Evolutionary conservation across 2,888 invertebrate genomes (phyloP).

Genomic region (Caenorhabditis parvicauda): DNA sequence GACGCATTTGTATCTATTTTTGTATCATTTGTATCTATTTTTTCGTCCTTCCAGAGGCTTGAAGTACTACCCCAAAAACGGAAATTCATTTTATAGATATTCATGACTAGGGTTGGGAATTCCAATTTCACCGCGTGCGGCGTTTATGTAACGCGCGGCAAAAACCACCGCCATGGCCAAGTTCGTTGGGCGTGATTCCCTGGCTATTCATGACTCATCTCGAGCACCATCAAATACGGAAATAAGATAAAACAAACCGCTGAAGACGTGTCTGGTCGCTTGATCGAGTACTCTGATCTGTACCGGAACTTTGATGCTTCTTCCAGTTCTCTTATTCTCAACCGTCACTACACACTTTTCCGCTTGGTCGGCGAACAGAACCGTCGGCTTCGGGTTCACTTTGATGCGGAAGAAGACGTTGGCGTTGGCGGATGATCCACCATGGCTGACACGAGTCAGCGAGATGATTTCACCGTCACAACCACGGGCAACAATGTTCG

Average conservation of each 20-base stretch:
- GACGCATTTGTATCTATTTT: no score
- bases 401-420: constrained; percentile 30
- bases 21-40: no score
- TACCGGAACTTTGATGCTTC: constrained; percentile 30
- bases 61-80: no score
- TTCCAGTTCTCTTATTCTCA: constrained; percentile 28
- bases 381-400: constrained; percentile 33
- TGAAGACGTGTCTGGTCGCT: constrained; percentile 34
- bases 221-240: no score
- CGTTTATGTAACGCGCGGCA: no score
- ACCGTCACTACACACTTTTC: constrained; percentile 28
- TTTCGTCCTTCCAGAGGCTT: no score
- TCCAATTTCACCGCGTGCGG: no score
- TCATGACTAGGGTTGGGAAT: no score
- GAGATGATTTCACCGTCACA: constrained; percentile 34
- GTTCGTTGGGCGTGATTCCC: no score
- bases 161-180: no score
- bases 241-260: constrained; percentile 20
- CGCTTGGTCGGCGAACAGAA: constrained; percentile 26
- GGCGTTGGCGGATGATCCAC: constrained; percentile 12
- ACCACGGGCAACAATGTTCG: constrained; percentile 15
- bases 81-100: no score
- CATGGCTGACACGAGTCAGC: constrained; percentile 1
- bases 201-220: background rate
- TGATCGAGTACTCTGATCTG: constrained; percentile 37